phyloP scores from a whole-genome alignment of 2,797 vertebrate species.

The Thalassophryne amazonica region DNA sequence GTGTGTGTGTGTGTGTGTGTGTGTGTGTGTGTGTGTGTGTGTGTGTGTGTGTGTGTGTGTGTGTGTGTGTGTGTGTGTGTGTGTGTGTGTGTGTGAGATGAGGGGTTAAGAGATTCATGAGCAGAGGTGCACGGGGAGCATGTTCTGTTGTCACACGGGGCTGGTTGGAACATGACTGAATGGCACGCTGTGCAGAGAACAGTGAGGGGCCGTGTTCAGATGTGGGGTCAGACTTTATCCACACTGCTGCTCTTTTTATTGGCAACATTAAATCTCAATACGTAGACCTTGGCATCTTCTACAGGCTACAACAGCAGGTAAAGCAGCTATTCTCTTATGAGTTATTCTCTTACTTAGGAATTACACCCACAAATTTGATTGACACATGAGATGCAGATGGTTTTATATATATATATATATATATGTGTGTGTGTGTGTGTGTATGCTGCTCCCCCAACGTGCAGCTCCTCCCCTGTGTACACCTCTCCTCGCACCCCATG shows the following conservation, averaged over 20 bases:
- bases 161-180: conserved; percentile 59
- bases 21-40: conserved; percentile 8
- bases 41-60: conserved; percentile 14
- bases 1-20: conserved; percentile 7
- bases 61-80: conserved; percentile 13
- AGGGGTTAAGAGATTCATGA: conserved; percentile 14
- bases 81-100: neutral
- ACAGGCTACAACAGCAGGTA: no score
- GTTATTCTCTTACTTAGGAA: no score
- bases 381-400: no score
- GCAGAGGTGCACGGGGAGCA: conserved; percentile 48
- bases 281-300: neutral
- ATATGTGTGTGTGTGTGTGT: no score
- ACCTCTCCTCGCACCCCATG: no score
- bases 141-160: conserved; percentile 61
- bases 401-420: no score
- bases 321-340: no score
- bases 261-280: conserved; percentile 12
- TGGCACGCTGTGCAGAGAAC: conserved; percentile 22
- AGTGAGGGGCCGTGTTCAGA: conserved; percentile 23
- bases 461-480: no score
- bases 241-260: conserved; percentile 28
- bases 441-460: no score
- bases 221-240: conserved; percentile 36
- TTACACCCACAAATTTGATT: no score